phyloP scores from a whole-genome alignment of 2,888 invertebrate species.

The Cryptus armator region DNA sequence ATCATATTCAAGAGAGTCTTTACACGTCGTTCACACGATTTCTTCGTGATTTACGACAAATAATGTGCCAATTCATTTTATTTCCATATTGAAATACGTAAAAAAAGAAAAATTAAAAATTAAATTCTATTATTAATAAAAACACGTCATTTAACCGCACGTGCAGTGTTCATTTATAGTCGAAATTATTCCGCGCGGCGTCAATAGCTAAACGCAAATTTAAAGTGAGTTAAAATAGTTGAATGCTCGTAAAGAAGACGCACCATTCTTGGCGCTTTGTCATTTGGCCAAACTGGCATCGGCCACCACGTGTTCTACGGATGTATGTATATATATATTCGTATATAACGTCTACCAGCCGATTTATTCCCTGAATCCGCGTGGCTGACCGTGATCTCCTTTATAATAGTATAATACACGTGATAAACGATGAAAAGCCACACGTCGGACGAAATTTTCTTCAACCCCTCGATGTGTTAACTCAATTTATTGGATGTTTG shows the following conservation, averaged over 20 bases:
- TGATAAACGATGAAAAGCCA: constrained; percentile 53
- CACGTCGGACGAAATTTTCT: constrained; percentile 49
- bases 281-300: constrained; percentile 62
- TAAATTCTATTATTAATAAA: constrained; percentile 5
- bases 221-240: constrained; percentile 43
- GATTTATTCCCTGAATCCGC: constrained; percentile 59
- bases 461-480: constrained; percentile 20
- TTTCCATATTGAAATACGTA: background rate
- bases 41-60: constrained; percentile 15
- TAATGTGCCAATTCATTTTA: background rate
- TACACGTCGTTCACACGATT: background rate
- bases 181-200: constrained; percentile 9
- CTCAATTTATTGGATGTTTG: constrained; percentile 59
- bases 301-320: constrained; percentile 9
- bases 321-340: constrained; percentile 1
- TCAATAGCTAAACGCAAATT: background rate
- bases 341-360: constrained; percentile 9
- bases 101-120: background rate
- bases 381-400: constrained; percentile 59
- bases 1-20: constrained; percentile 28
- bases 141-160: constrained; percentile 22
- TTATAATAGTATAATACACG: constrained; percentile 38
- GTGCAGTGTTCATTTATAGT: constrained; percentile 25
- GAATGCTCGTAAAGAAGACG: constrained; percentile 58
- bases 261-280: constrained; percentile 63